Evolutionary conservation across 2,888 invertebrate species (phyloP), one percentile per base, ranked within the genome.

Genomic region (Pecten maximus): DNA sequence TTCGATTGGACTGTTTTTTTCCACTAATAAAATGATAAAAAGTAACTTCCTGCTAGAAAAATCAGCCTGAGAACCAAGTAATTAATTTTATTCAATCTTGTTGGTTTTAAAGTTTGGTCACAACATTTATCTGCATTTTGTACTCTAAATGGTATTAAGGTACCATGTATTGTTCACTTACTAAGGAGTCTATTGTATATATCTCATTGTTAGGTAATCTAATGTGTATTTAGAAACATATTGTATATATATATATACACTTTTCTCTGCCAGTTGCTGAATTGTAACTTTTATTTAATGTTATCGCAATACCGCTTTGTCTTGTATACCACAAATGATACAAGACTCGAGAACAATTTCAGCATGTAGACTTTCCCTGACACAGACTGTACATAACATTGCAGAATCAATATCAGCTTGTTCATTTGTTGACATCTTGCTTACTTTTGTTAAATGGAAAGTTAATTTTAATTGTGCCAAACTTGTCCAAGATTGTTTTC

Each of bases 391-490:
- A 74, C 28, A 60, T 15, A 35, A 28, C 35, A 74, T 74, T 10
- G 28, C 35, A 74, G 28, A 74, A 28, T 74, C 28, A 74, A 74
- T 35, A 74, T 35, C 28, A 0, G 74, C 74, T 74, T 74, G 74
- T 35, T 74, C 35, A n/a, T 60, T 2, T 4, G 10, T 35, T 10
- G 35, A 74, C 74, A 74, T 28, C 74, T 74, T 74, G 74, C 74
- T 74, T 74, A 74, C 28, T 35, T 35, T 23, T 74, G 74, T 74
- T 74, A 6, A 28, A 35, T 35, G 74, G 74, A 74, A 74, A 74
- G 74, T 74, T 74, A 35, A 60, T 60, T 60, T 60, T 60, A 60
- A 74, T 74, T 74, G 74, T 74, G 74, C 74, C 74, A 74, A 74
- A 74, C 74, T 35, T 74, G 74, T 74, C 74, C 16, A 28, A 10